A percentile compares a stretch with the other conserved stretches of the same genome.
phyloP scores from a whole-genome alignment of 2,797 vertebrate species.

The Oreochromis mossambicus region DNA sequence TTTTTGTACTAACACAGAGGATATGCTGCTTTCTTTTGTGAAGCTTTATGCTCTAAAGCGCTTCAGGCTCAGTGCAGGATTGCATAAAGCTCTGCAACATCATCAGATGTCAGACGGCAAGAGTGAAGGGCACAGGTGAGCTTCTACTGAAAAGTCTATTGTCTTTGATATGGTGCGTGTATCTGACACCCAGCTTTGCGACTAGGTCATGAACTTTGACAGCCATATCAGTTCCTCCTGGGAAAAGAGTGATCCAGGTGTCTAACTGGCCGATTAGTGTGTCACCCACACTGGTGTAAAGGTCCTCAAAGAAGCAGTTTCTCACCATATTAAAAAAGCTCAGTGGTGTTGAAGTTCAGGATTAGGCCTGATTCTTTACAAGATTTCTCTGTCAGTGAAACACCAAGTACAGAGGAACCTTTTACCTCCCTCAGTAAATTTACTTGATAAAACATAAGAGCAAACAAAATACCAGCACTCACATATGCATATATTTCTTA shows the following conservation, averaged over 20 bases:
- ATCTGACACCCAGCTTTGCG: background rate
- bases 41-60: background rate
- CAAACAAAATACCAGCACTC: background rate
- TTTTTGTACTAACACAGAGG: background rate
- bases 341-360: background rate
- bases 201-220: background rate
- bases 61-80: background rate
- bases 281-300: slow-evolving; percentile 8
- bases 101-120: background rate
- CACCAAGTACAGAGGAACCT: background rate
- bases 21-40: background rate
- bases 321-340: background rate
- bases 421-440: background rate
- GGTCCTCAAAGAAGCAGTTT: background rate
- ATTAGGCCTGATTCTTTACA: slow-evolving; percentile 3
- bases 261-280: slow-evolving; percentile 29
- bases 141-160: background rate
- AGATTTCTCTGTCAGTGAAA: background rate
- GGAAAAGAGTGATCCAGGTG: slow-evolving; percentile 17
- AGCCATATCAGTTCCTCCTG: background rate
- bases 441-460: background rate
- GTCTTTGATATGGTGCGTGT: background rate
- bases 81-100: background rate
- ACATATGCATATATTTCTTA: background rate
- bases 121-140: slow-evolving; percentile 9